A percentile compares a stretch with the other conserved stretches of the same genome.
Evolutionary conservation across 2,888 invertebrate genomes (phyloP).

Genomic region (Meloe dianella): DNA sequence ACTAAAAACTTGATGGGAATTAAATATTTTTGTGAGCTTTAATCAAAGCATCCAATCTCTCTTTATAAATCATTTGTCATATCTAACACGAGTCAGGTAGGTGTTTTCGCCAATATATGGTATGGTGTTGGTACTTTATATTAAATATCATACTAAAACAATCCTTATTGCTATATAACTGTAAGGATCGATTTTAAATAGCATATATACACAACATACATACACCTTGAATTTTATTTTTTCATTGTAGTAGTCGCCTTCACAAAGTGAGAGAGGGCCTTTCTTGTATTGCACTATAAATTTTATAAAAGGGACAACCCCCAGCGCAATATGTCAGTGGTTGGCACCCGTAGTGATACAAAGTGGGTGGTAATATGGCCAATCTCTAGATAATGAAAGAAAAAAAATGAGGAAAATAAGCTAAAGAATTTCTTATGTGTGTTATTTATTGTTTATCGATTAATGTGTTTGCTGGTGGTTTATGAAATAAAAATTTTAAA

Average conservation of each 20-base stretch:
- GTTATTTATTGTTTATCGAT: conserved; percentile 7
- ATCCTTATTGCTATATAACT: conserved; percentile 37
- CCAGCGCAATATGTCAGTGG: conserved; percentile 58
- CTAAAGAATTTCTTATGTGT: not conserved
- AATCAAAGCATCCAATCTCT: conserved; percentile 51
- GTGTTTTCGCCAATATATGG: conserved; percentile 51
- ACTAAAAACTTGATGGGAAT: conserved; percentile 10
- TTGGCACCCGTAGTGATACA: conserved; percentile 54
- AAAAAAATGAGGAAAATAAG: not conserved
- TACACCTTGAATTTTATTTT: conserved; percentile 38
- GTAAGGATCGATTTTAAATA: conserved; percentile 37
- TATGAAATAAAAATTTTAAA: not conserved
- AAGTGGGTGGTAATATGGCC: conserved; percentile 56
- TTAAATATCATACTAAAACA: conserved; percentile 33
- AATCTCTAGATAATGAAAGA: conserved; percentile 32
- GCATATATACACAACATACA: conserved; percentile 9
- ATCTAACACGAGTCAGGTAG: conserved; percentile 53
- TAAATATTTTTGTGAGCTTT: conserved; percentile 47
- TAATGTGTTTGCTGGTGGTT: not conserved
- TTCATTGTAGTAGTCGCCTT: conserved; percentile 37
- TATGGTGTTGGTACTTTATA: too few species aligned
- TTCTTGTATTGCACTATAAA: conserved; percentile 52
- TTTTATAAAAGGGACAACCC: conserved; percentile 48
- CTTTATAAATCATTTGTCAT: conserved; percentile 53
- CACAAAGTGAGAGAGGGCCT: conserved; percentile 30